Conservation (phyloP, 1,140 invertebrate species). For the Temnothorax curvispinosus region DNA sequence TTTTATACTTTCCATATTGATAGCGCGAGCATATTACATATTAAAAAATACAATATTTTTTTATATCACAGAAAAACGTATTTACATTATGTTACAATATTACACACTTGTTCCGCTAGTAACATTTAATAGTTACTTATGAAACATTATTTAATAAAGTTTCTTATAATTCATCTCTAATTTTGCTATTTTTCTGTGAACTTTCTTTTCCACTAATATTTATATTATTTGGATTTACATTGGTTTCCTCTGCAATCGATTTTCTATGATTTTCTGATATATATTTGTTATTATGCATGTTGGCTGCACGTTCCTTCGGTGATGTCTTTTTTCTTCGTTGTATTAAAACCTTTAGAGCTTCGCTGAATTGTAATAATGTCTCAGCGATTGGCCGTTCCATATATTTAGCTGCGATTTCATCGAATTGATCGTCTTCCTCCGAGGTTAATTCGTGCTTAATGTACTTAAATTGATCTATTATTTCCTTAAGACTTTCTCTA, state of each 20-base stretch:
- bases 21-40: constrained; percentile 48
- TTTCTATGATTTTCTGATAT: constrained; percentile 10
- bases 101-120: constrained; percentile 37
- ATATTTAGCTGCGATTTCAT: constrained; percentile 79
- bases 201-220: constrained; percentile 9
- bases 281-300: not conserved
- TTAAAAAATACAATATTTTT: constrained; percentile 66
- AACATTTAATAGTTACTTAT: constrained; percentile 52
- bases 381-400: constrained; percentile 80
- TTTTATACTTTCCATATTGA: constrained; percentile 58
- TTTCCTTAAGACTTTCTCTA: constrained; percentile 81
- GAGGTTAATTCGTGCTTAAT: constrained; percentile 80
- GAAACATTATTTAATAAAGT: constrained; percentile 42
- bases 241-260: not conserved
- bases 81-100: constrained; percentile 65
- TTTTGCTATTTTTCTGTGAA: constrained; percentile 41
- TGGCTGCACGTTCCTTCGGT: not conserved
- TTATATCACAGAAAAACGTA: constrained; percentile 71
- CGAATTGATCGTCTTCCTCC: constrained; percentile 80
- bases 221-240: constrained; percentile 30
- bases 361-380: constrained; percentile 81
- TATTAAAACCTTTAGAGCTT: constrained; percentile 81
- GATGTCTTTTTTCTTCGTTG: constrained; percentile 73
- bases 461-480: constrained; percentile 82
- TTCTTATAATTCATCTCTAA: not conserved